phyloP scores from a whole-genome alignment of 2,888 invertebrate species.

The Acanthoscelides obtectus region DNA sequence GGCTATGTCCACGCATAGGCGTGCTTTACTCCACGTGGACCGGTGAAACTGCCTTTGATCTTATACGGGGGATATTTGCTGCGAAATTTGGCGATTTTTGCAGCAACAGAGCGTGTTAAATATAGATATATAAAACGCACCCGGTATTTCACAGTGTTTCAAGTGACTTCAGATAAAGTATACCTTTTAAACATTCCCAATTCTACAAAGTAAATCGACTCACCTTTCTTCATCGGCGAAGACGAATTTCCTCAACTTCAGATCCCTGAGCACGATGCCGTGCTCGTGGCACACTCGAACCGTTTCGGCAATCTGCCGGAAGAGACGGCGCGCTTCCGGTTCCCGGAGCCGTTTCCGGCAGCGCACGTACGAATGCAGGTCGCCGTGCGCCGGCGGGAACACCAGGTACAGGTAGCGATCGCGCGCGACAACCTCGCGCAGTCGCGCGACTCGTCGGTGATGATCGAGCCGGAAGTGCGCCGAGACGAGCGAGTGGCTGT shows the following conservation, averaged over 20 bases:
- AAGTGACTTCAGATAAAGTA: too few relatives aligned
- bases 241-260: conserved; percentile 94
- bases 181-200: too few relatives aligned
- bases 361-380: conserved; percentile 90
- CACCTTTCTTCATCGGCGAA: conserved; percentile 90
- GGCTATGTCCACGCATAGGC: too few relatives aligned
- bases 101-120: too few relatives aligned
- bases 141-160: too few relatives aligned
- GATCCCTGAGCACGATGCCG: conserved; percentile 90
- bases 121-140: too few relatives aligned
- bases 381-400: conserved; percentile 79
- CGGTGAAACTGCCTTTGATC: too few relatives aligned
- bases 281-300: conserved; percentile 89
- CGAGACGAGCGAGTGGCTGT: conserved; percentile 69
- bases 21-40: too few relatives aligned
- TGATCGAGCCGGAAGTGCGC: conserved; percentile 84
- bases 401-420: conserved; percentile 75
- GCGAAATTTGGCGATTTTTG: too few relatives aligned
- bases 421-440: conserved; percentile 80
- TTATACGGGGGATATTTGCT: too few relatives aligned
- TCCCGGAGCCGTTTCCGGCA: conserved; percentile 80
- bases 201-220: too few relatives aligned
- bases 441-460: conserved; percentile 63
- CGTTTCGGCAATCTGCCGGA: conserved; percentile 87
- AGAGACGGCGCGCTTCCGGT: conserved; percentile 78